Evolutionary conservation across 2,888 invertebrate species (phyloP).

Genomic region (Pharmacophagus antenor): DNA sequence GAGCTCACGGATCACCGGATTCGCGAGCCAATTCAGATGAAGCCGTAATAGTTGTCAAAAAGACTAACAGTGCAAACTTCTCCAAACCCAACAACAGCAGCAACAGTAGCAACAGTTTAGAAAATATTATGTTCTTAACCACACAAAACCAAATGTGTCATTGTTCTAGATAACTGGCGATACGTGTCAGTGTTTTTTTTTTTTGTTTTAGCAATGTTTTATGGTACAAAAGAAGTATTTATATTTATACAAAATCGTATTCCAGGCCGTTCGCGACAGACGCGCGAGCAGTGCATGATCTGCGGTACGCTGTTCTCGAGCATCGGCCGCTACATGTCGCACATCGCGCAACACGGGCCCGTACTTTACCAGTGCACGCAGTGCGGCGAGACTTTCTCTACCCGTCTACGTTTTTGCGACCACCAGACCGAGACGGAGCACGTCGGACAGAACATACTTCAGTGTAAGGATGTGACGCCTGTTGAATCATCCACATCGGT

Average conservation of each 20-base stretch:
- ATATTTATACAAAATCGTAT: neutral
- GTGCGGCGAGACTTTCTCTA: conserved; percentile 72
- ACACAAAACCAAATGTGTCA: too few relatives aligned
- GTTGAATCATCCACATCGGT: neutral
- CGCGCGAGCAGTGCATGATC: conserved; percentile 65
- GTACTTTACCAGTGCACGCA: conserved; percentile 81
- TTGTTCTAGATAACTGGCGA: too few relatives aligned
- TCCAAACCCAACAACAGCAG: too few relatives aligned
- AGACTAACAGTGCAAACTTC: too few relatives aligned
- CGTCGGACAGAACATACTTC: conserved; percentile 66
- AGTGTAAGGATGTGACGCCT: conserved; percentile 33
- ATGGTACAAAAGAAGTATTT: neutral
- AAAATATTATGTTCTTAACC: too few relatives aligned
- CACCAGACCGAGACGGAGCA: conserved; percentile 82
- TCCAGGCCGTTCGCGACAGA: conserved; percentile 59
- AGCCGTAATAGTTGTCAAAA: too few relatives aligned
- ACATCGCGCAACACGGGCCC: conserved; percentile 82
- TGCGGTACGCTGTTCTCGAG: conserved; percentile 72
- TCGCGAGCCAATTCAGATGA: too few relatives aligned
- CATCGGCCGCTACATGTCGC: conserved; percentile 76
- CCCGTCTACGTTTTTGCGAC: conserved; percentile 69
- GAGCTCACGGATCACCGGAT: too few relatives aligned
- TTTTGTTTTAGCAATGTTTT: too few relatives aligned
- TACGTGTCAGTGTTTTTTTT: too few relatives aligned
- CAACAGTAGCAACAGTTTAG: too few relatives aligned